Base-by-base conservation (phyloP, 2,797 vertebrate genomes). In the Hypotaenidia okinawae region DNA sequence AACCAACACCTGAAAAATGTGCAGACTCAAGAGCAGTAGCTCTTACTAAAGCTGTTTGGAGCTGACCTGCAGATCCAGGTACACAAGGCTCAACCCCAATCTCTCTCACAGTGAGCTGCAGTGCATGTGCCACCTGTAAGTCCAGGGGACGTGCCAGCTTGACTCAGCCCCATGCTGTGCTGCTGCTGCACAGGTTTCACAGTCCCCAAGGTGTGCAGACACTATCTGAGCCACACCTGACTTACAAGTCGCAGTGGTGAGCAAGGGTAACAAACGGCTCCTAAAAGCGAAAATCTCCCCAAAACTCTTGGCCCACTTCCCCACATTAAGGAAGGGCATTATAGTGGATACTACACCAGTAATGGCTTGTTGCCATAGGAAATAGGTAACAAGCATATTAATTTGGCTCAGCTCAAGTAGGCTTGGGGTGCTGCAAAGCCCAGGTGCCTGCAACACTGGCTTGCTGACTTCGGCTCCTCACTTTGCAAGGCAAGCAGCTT, bases 121-220 rank as follows among this genome's bases (percentile, higher is more conserved):
- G 82, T 2, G 3, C 7, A 9, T 49, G 14, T 11, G 39, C n/a
- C 61, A 73, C n/a, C 33, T 21, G 25, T 17, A 21, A 12, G 25
- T 41, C 59, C 63, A 37, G 18, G 47, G 16, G 11, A 74, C 2
- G 1, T 16, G 47, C 30, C 72, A 57, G 64, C 43, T 74, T 77
- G 27, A 23, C 25, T 58, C 69, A 73, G n/a, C n/a, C 37, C 28
- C 0, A 0, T 0, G 8, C 57, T 4, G 6, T 0, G 8, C 57
- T 4, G 6, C 37, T 19, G 4, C 13, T 4, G 15, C 24, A 32
- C 8, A 9, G 24, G 16, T 84, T 76, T 85, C 73, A 67, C 47
- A 59, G 10, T 18, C 43, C 23, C 43, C 68, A 35, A 63, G 35
- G 35, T 73, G 23, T 5, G 27, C 21, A 0, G 2, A 18, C 15